These are phyloP conservation scores for Aspidapion aeneum DNA, from an alignment of 2,888 invertebrate species.

Conservation along the genomic window DNA sequence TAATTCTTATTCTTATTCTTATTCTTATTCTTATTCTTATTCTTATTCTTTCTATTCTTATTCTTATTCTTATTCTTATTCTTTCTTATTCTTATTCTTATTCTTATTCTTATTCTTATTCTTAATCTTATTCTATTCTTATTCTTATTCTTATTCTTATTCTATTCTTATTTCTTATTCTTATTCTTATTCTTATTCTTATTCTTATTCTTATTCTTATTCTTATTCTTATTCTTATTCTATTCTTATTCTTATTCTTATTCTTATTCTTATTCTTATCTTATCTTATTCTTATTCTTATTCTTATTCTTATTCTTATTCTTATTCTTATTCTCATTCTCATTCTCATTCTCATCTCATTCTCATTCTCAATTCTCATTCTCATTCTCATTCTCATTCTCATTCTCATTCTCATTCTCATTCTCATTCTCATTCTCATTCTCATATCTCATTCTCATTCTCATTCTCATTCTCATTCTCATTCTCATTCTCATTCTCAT, in stretches of 20 bases:
- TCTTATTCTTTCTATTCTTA: background rate
- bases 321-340: background rate
- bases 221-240: background rate
- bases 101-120: background rate
- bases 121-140: background rate
- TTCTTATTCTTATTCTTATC: background rate
- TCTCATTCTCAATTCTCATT: background rate
- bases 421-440: background rate
- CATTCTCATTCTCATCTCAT: background rate
- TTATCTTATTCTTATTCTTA: background rate
- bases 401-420: background rate
- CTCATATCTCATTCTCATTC: background rate
- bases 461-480: background rate
- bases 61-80: background rate
- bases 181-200: background rate
- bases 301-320: background rate
- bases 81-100: background rate
- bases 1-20: background rate
- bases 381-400: background rate
- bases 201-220: background rate
- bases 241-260: background rate
- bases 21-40: background rate
- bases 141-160: background rate
- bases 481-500: background rate
- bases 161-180: background rate